phyloP scores from a whole-genome alignment of 2,113 vertebrate species.

The Mustelus asterias region DNA sequence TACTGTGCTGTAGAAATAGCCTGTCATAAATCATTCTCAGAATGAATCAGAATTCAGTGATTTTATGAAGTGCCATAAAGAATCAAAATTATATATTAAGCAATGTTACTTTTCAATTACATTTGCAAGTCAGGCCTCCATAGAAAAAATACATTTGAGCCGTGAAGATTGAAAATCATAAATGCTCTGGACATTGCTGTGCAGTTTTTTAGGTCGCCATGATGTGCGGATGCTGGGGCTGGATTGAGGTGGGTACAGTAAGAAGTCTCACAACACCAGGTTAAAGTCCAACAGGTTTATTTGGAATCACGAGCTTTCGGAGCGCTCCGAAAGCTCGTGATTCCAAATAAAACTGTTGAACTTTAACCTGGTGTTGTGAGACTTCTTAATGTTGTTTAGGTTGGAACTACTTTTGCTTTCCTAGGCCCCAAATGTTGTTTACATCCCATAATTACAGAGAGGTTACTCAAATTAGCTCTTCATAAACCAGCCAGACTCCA shows the following conservation, averaged over 20 bases:
- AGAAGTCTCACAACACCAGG: too few relatives aligned
- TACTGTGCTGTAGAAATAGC: neutral
- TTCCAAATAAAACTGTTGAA: too few relatives aligned
- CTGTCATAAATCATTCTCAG: neutral
- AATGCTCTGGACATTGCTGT: neutral
- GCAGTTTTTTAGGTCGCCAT: neutral
- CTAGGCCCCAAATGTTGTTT: constrained; percentile 8
- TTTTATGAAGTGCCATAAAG: neutral
- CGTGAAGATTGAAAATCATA: neutral
- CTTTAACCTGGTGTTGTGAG: too few relatives aligned
- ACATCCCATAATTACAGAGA: constrained; percentile 8
- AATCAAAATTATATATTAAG: neutral
- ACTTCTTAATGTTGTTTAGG: too few relatives aligned
- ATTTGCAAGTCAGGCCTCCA: neutral
- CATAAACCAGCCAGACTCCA: neutral
- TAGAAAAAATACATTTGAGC: neutral
- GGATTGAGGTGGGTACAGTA: too few relatives aligned
- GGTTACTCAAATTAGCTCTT: neutral
- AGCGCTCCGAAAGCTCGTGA: too few relatives aligned
- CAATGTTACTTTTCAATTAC: neutral
- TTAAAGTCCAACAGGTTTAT: too few relatives aligned
- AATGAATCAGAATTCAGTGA: neutral
- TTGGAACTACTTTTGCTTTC: too few relatives aligned
- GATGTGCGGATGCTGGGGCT: too few relatives aligned
- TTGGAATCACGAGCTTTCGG: too few relatives aligned